A percentile compares a stretch with the other conserved stretches of the same genome.
These are phyloP conservation scores for Drosophila anceps DNA, from an alignment of 2,888 invertebrate species.

Conservation along the genomic window DNA sequence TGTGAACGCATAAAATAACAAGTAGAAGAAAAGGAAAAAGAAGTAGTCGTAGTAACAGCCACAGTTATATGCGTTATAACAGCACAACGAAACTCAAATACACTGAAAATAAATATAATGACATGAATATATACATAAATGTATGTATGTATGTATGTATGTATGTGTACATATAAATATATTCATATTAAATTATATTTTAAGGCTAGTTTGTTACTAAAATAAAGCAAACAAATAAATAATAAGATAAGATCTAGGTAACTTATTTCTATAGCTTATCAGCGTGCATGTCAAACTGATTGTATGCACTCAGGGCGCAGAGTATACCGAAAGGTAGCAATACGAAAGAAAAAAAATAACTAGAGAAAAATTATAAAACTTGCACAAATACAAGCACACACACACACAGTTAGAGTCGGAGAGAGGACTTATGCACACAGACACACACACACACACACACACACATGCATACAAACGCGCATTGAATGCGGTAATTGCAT, in stretches of 20 bases:
- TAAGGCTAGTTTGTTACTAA: background rate
- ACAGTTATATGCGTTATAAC: background rate
- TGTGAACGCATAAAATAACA: constrained; percentile 69
- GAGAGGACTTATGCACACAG: background rate
- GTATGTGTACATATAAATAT: too few species aligned
- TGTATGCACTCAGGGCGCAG: constrained; percentile 18
- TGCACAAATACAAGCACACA: constrained; percentile 31
- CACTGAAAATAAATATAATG: constrained; percentile 21
- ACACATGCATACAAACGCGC: constrained; percentile 31
- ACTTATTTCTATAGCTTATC: constrained; percentile 34
- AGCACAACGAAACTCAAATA: constrained; percentile 30
- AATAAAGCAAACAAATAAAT: constrained; percentile 5
- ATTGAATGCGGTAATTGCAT: constrained; percentile 77
- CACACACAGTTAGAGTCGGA: background rate
- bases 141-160: too few species aligned
- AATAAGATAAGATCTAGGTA: constrained; percentile 45
- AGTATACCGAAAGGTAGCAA: constrained; percentile 28
- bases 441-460: constrained; percentile 13
- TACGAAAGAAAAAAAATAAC: constrained; percentile 27
- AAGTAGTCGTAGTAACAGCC: constrained; percentile 19
- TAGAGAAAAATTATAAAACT: constrained; percentile 67
- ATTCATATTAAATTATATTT: background rate
- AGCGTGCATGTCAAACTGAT: constrained; percentile 42
- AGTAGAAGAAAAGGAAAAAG: constrained; percentile 38
- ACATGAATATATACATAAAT: too few species aligned